These are phyloP conservation scores for Gallirallus australis DNA, from an alignment of 2,797 vertebrate genomes.

Conservation along the genomic window DNA sequence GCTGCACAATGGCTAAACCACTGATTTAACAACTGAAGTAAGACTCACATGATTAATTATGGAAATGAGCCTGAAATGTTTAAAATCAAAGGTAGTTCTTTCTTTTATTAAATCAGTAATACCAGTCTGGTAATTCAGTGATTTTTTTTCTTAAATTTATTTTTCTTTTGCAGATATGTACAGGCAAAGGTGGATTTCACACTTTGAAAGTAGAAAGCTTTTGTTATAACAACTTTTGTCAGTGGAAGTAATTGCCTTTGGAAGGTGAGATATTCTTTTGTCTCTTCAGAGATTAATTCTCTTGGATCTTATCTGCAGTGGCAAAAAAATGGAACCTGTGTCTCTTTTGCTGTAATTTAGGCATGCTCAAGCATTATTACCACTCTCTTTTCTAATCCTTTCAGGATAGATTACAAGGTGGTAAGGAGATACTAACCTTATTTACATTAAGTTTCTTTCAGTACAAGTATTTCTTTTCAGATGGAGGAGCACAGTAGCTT, in stretches of 20 bases:
- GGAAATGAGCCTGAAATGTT: neutral
- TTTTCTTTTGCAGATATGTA: too few relatives aligned
- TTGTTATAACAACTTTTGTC: conserved; percentile 37
- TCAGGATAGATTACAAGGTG: neutral
- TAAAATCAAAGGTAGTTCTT: neutral
- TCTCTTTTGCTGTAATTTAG: neutral
- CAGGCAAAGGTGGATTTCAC: neutral
- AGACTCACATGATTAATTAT: neutral
- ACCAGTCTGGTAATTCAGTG: neutral
- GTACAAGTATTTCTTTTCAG: neutral
- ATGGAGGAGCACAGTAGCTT: neutral
- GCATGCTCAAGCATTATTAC: neutral
- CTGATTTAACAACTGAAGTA: neutral
- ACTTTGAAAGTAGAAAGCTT: conserved; percentile 34
- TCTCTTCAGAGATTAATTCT: conserved; percentile 34
- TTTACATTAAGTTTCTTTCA: neutral
- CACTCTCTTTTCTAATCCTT: neutral
- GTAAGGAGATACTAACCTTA: neutral
- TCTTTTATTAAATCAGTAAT: neutral
- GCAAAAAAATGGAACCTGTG: neutral
- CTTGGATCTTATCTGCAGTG: conserved; percentile 2
- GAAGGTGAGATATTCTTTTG: conserved; percentile 38
- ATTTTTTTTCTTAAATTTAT: too few relatives aligned
- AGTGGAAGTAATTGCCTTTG: conserved; percentile 36
- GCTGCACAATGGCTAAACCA: neutral